These are phyloP conservation scores for Gymnothorax reevesii DNA, from an alignment of 2,797 vertebrate species.

Conservation along the genomic window DNA sequence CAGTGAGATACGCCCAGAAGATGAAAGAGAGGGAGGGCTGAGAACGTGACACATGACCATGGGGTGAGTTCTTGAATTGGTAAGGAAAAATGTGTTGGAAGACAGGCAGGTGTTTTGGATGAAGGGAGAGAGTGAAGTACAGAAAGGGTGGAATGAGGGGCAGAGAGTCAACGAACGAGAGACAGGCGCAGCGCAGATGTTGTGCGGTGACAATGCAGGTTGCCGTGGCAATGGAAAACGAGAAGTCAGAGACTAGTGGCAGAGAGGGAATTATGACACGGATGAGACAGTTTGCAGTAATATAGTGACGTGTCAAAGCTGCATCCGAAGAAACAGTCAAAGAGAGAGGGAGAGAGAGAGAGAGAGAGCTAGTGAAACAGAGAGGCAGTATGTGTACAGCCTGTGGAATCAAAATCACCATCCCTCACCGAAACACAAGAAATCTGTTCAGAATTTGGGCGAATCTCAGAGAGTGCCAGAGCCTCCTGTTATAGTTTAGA, in stretches of 20 bases:
- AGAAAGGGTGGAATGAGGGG: neutral
- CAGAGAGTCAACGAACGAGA: neutral
- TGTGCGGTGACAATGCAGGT: slow-evolving; percentile 4
- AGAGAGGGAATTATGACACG: slow-evolving; percentile 14
- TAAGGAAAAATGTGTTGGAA: neutral
- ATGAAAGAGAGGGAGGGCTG: neutral
- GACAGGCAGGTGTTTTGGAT: too few relatives aligned
- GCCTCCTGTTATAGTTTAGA: neutral
- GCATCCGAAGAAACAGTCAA: neutral
- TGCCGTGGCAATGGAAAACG: slow-evolving; percentile 26
- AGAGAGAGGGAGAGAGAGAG: neutral
- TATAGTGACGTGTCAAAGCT: neutral
- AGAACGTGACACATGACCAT: neutral
- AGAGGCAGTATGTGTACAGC: neutral
- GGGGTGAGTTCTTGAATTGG: neutral
- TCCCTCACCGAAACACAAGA: neutral
- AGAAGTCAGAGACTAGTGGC: slow-evolving; percentile 6
- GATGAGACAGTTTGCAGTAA: neutral
- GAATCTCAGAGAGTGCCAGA: neutral
- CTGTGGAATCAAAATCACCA: neutral
- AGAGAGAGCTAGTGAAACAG: neutral
- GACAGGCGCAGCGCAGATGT: neutral
- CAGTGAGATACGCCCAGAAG: neutral
- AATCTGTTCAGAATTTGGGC: neutral
- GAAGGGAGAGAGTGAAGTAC: neutral